Evolutionary conservation across 2,797 vertebrate genomes (phyloP), one percentile per base, ranked within the genome.

Genomic region (Dromococcyx pavoninus): DNA sequence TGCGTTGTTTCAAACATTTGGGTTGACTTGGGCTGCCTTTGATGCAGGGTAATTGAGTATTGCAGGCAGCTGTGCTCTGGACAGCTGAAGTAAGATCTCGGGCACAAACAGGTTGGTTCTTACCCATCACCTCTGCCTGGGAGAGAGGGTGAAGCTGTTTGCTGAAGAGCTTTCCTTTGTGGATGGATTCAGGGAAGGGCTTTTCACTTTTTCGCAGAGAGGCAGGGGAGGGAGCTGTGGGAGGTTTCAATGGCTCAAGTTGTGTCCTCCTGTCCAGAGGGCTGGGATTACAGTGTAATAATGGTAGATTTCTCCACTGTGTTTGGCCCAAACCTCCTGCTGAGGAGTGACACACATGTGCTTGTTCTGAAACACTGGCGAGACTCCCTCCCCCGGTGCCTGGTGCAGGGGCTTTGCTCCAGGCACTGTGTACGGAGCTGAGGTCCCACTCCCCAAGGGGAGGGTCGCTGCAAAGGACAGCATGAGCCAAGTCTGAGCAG

Each of bases 1-100:
- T 30, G 37, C 7, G 3, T 28, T 27, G 17, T 58, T n/a, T 67
- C 61, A 61, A 39, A 3, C 13, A 2, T 24, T 32, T 0, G 0
- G 4, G 32, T 44, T 57, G 53, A 22, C 21, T 11, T 5, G 56
- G 70, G n/a, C 37, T 41, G 79, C 5, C 1, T n/a, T 67, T 57
- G 17, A 9, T 12, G 56, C 32, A 11, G 22, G 22, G 8, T 24
- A 53, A 24, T 30, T 9, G 27, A 81, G 44, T 46, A 10, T 6
- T 74, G 65, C 19, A 21, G 91, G 64, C 87, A 82, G 33, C 43
- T 62, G 61, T 53, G 27, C 66, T 75, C n/a, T 7, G 58, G 46
- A 43, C 11, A 46, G 73, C 23, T 89, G 69, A 48, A 78, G 78
- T 37, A 39, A 61, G 35, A 79, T 61, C 13, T 88, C 11, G 8